Percentiles rank a stretch among this genome's conserved stretches.
These are phyloP conservation scores for Achlya flavicornis DNA, from an alignment of 2,888 invertebrate species.

Conservation along the genomic window DNA sequence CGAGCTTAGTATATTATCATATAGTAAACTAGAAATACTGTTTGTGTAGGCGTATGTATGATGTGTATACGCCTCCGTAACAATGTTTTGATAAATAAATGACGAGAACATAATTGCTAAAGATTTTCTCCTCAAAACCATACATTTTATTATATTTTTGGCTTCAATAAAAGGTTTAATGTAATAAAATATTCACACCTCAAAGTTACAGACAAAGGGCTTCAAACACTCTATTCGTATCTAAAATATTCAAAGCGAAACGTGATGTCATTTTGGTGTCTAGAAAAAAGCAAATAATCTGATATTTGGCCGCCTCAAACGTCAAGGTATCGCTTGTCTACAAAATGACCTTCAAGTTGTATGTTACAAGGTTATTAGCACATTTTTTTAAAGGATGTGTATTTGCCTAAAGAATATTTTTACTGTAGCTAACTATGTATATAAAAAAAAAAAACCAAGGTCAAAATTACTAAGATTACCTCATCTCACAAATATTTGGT, in stretches of 20 bases:
- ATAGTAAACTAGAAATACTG: too few relatives aligned
- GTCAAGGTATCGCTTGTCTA: not conserved
- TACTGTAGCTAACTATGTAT: too few relatives aligned
- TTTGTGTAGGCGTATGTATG: too few relatives aligned
- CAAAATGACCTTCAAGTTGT: not conserved
- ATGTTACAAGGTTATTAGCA: not conserved
- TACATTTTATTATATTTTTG: not conserved
- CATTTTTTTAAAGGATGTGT: not conserved
- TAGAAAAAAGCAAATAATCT: conserved; percentile 3
- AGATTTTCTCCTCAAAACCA: too few relatives aligned
- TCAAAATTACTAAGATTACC: too few relatives aligned
- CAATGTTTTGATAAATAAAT: too few relatives aligned
- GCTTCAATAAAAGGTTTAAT: not conserved
- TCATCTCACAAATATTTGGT: too few relatives aligned
- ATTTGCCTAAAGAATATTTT: too few relatives aligned
- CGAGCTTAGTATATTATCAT: too few relatives aligned
- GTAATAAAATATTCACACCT: conserved; percentile 8
- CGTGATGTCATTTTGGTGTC: not conserved
- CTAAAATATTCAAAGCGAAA: not conserved
- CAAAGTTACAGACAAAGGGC: conserved; percentile 5
- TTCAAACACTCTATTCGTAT: not conserved
- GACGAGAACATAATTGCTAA: too few relatives aligned
- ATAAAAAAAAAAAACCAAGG: too few relatives aligned
- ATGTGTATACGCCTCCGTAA: too few relatives aligned
- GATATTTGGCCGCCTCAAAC: not conserved